phyloP scores from a whole-genome alignment of 2,888 invertebrate genomes.

The Fragum sueziense region DNA sequence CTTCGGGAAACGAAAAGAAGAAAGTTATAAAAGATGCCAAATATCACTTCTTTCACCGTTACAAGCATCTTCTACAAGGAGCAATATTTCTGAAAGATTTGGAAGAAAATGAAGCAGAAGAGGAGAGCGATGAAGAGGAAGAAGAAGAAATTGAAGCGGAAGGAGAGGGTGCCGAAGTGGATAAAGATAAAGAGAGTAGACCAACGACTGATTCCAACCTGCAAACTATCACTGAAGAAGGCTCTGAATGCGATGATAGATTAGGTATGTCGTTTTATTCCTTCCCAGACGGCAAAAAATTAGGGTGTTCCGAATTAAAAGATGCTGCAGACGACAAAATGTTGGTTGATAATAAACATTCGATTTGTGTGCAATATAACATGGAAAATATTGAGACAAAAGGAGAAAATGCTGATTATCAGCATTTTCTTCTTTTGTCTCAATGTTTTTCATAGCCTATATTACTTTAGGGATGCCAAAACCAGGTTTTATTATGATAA shows the following conservation, averaged over 20 bases:
- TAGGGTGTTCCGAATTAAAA: no score
- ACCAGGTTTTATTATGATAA: no score
- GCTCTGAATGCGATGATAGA: background rate
- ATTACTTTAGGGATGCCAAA: no score
- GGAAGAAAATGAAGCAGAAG: constrained; percentile 56
- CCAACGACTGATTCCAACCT: background rate
- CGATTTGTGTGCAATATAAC: no score
- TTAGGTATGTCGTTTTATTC: background rate
- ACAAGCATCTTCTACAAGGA: constrained; percentile 63
- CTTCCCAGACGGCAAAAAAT: no score
- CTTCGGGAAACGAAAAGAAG: constrained; percentile 32
- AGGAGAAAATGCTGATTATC: no score
- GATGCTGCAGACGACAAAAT: no score
- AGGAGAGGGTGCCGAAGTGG: background rate
- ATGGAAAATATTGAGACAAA: no score
- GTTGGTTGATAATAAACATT: no score
- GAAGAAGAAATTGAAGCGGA: constrained; percentile 19
- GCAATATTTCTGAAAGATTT: constrained; percentile 62
- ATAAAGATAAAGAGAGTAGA: background rate
- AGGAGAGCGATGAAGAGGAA: constrained; percentile 45
- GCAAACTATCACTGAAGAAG: constrained; percentile 38
- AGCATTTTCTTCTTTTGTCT: no score
- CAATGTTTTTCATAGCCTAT: no score
- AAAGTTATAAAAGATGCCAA: constrained; percentile 54
- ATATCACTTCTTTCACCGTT: constrained; percentile 58